Base-by-base conservation (phyloP, 1,140 invertebrate species). In the Camponotus vicinus region DNA sequence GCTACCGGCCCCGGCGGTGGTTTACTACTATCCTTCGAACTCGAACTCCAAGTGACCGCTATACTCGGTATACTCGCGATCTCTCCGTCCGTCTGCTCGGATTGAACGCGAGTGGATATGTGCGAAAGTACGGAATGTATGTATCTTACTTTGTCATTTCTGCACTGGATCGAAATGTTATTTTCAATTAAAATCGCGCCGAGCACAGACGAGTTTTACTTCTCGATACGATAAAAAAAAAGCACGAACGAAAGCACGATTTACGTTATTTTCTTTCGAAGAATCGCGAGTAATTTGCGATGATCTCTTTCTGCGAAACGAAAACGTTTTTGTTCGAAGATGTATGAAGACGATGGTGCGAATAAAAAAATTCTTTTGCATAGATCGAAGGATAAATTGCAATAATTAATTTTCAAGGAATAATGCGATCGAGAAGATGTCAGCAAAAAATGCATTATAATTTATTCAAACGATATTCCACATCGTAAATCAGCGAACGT, bases 11-110 rank as follows among this genome's bases (percentile, higher is more conserved):
- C 97, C 97, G 7, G 98, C 98, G 2, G 97, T 98, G 49, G 96
- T 98, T 69, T 99, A 99, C 94, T 98, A 98, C 94, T 98, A 98
- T 94, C 97, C 98, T 18, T 79, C 77, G 77, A 94, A 93, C 52
- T 93, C 94, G 1, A 86, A 87, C 63, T 92, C 93, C 9, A 94
- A 94, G 92, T 94, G 87, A 92, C 80, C 40, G 42, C 40, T 32
- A 27, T 27, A 37, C 18, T 8, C 40, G 21, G 4, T 52, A 9
- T 9, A n/a, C 2, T 85, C 34, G 66, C 69, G 49, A 40, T 77
- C 45, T 59, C 75, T 88, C 70, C 80, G 80, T 90, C 88, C 86
- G 49, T 88, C 71, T 49, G 40, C 40, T 55, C 69, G 34, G 40
- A 76, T 42, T 57, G 45, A 45, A 61, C 21, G 57, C n/a, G 40